A percentile compares a stretch with the other conserved stretches of the same genome.
Evolutionary conservation across 1,140 invertebrate species (phyloP).

Genomic region (Bombyx mandarina): DNA sequence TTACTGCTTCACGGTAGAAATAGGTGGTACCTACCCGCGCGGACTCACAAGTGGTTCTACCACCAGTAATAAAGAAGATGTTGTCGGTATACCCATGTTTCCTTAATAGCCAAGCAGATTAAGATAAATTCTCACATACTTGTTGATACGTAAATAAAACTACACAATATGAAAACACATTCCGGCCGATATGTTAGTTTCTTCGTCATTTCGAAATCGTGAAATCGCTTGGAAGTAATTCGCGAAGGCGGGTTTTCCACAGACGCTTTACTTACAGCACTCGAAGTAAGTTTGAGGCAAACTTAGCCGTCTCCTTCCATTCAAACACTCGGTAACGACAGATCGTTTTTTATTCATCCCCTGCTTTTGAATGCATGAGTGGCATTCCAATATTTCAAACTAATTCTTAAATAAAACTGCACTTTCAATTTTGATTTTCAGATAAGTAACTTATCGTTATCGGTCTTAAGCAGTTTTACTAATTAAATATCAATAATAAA

Average conservation of each 20-base stretch:
- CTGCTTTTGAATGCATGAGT: too few relatives aligned
- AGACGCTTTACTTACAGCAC: conserved; percentile 44
- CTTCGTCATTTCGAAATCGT: conserved; percentile 30
- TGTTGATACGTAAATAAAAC: too few relatives aligned
- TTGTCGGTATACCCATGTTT: too few relatives aligned
- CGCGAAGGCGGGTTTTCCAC: conserved; percentile 37
- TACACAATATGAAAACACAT: too few relatives aligned
- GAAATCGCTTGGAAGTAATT: conserved; percentile 59
- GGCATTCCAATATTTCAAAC: neutral
- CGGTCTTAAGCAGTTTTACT: too few relatives aligned
- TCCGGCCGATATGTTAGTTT: neutral
- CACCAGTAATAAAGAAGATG: too few relatives aligned
- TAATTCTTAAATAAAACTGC: neutral
- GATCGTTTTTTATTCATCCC: conserved; percentile 14
- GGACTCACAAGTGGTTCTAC: too few relatives aligned
- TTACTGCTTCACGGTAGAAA: too few relatives aligned
- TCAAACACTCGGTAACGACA: conserved; percentile 47
- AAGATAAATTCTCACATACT: too few relatives aligned
- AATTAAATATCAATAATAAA: too few relatives aligned
- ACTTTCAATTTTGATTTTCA: neutral
- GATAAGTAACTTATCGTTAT: neutral
- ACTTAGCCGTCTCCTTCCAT: conserved; percentile 33
- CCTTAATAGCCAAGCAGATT: too few relatives aligned
- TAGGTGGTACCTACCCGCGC: too few relatives aligned
- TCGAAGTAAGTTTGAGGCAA: conserved; percentile 42